Conservation (phyloP, 2,888 invertebrate genomes). For the Tridacna gigas region DNA sequence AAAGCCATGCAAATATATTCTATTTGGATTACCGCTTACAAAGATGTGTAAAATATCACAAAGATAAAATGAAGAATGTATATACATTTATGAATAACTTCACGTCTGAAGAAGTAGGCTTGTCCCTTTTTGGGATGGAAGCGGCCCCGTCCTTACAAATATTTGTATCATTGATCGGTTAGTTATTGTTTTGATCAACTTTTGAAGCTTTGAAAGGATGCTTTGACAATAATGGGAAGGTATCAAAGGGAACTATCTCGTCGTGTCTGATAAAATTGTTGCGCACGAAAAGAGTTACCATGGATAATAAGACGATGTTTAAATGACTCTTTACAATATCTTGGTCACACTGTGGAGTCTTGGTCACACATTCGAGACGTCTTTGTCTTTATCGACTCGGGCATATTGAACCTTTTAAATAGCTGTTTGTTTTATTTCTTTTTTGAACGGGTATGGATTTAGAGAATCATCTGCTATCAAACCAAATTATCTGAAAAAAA, state of each 20-base stretch:
- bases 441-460: too few relatives aligned
- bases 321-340: background rate
- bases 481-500: too few relatives aligned
- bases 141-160: background rate
- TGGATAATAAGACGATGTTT: conserved; percentile 12
- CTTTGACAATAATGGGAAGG: background rate
- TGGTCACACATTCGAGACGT: background rate
- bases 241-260: conserved; percentile 3
- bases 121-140: background rate
- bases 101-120: background rate
- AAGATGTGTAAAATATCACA: too few relatives aligned
- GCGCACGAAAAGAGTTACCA: conserved; percentile 12
- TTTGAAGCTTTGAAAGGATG: conserved; percentile 4
- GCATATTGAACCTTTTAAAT: too few relatives aligned
- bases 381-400: too few relatives aligned
- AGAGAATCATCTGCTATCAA: too few relatives aligned
- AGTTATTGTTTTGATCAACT: conserved; percentile 15
- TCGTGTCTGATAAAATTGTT: conserved; percentile 20
- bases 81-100: too few relatives aligned
- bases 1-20: too few relatives aligned
- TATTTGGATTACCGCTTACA: too few relatives aligned
- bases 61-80: too few relatives aligned
- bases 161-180: background rate
- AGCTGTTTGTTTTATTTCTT: too few relatives aligned
- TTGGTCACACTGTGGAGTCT: background rate